phyloP scores from a whole-genome alignment of 2,113 vertebrate species.

The Chloebia gouldiae region DNA sequence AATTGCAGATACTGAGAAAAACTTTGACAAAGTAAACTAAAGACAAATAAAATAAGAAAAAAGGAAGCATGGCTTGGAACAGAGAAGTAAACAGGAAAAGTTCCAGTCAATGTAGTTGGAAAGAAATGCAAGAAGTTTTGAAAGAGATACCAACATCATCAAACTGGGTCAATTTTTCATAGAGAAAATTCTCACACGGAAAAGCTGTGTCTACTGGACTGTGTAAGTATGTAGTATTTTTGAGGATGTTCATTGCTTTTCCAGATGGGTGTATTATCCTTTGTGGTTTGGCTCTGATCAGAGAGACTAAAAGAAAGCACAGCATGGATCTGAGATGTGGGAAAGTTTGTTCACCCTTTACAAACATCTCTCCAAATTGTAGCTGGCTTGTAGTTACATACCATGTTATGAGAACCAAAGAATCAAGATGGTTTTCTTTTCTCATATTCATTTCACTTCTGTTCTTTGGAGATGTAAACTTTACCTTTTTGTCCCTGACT shows the following conservation, averaged over 20 bases:
- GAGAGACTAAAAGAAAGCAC: background rate
- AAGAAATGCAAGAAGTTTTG: background rate
- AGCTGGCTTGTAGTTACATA: background rate
- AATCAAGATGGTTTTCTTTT: background rate
- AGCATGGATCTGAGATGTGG: constrained; percentile 9
- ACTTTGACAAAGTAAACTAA: background rate
- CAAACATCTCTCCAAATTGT: background rate
- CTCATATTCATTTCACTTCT: background rate
- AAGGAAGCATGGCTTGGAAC: background rate
- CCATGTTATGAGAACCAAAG: background rate
- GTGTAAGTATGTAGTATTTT: background rate
- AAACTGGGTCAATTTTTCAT: background rate
- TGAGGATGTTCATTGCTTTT: constrained; percentile 35
- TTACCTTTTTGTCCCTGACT: background rate
- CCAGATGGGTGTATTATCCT: constrained; percentile 23
- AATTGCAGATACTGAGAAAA: background rate
- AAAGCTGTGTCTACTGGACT: background rate
- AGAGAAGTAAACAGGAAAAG: background rate
- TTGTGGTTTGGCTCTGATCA: constrained; percentile 56
- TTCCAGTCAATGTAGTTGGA: background rate
- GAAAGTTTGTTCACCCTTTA: constrained; percentile 28
- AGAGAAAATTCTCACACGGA: constrained; percentile 19
- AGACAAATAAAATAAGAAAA: background rate
- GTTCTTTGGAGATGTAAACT: background rate
- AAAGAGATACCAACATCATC: background rate